A percentile compares a stretch with the other conserved stretches of the same genome.
These are phyloP conservation scores for Pectinophora gossypiella DNA, from an alignment of 1,140 invertebrate species.

Conservation along the genomic window DNA sequence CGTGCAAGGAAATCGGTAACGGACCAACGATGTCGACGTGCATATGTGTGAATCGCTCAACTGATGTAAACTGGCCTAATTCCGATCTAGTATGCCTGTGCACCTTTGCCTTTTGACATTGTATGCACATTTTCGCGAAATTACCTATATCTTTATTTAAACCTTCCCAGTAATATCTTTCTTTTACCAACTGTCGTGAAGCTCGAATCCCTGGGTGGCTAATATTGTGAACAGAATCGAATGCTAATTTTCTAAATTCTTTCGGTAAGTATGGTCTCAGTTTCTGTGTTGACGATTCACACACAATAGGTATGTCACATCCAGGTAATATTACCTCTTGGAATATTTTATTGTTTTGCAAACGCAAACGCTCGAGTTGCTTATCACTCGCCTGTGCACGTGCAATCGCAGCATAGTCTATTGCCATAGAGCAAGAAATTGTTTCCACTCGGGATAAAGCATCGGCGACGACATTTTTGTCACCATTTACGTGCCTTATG, in stretches of 20 bases:
- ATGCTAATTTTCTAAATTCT: too few species aligned
- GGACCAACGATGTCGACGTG: too few species aligned
- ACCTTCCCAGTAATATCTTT: conserved; percentile 33
- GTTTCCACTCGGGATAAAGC: not conserved
- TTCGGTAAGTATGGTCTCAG: not conserved
- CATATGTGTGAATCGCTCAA: conserved; percentile 16
- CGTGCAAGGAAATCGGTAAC: not conserved
- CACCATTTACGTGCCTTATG: not conserved
- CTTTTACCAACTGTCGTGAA: conserved; percentile 14
- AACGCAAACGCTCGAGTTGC: too few species aligned
- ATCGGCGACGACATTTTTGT: conserved; percentile 2
- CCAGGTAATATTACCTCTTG: not conserved
- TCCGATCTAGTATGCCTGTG: conserved; percentile 13
- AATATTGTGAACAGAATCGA: conserved; percentile 16
- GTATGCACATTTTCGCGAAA: conserved; percentile 21
- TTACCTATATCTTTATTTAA: conserved; percentile 16
- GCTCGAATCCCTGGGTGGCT: conserved; percentile 24
- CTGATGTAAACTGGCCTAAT: not conserved
- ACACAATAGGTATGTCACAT: not conserved
- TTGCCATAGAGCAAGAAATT: not conserved
- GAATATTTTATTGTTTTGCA: not conserved
- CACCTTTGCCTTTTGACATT: conserved; percentile 26
- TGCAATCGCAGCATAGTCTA: conserved; percentile 6
- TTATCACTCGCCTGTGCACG: not conserved
- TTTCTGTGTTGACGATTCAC: not conserved